Percentiles rank a stretch among this genome's conserved stretches.
These are phyloP conservation scores for Atta texana DNA, from an alignment of 1,140 invertebrate species.

Conservation along the genomic window DNA sequence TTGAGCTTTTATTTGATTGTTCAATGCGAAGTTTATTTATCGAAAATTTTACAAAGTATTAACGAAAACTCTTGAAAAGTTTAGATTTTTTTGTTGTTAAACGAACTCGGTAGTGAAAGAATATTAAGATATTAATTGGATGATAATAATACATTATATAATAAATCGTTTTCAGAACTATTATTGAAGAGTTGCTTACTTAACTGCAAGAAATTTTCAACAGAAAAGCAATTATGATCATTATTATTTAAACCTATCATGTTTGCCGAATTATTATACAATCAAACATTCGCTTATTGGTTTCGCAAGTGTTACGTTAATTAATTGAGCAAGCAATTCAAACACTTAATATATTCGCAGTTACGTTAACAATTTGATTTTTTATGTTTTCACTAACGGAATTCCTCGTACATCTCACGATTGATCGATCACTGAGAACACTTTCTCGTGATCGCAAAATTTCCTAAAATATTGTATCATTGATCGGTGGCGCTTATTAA, in stretches of 20 bases:
- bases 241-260: background rate
- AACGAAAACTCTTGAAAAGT: background rate
- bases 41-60: background rate
- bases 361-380: constrained; percentile 30
- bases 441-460: background rate
- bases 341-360: background rate
- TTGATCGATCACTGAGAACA: constrained; percentile 22
- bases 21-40: background rate
- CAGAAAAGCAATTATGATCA: background rate
- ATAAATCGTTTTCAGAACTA: background rate
- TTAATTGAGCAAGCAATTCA: constrained; percentile 11
- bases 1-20: background rate
- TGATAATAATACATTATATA: background rate
- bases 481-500: constrained; percentile 11
- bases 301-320: constrained; percentile 6
- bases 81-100: background rate
- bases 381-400: constrained; percentile 42
- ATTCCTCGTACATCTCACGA: constrained; percentile 15
- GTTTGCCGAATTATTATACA: constrained; percentile 35
- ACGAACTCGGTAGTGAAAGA: background rate
- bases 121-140: background rate
- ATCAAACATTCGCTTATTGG: constrained; percentile 26
- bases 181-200: background rate
- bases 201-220: background rate
- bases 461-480: background rate